phyloP scores from a whole-genome alignment of 2,113 vertebrate species.

The Pithys albifrons region DNA sequence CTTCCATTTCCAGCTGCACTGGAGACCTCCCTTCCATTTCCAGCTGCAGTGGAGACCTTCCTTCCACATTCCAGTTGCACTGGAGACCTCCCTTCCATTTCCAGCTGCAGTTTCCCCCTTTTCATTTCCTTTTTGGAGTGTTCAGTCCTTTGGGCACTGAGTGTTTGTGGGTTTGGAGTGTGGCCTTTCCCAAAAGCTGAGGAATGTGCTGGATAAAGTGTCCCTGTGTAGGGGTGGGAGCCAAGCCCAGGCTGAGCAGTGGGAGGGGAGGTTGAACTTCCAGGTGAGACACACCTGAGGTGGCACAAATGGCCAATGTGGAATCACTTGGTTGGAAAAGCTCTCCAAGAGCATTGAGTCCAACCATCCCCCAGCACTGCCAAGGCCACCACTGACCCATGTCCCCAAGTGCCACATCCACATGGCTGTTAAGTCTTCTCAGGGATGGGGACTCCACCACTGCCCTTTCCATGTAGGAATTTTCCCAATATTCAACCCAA shows the following conservation, averaged over 20 bases:
- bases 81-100: too few relatives aligned
- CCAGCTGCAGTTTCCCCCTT: neutral
- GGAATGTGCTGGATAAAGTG: neutral
- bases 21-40: too few relatives aligned
- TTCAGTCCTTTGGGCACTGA: neutral
- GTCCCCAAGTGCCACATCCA: neutral
- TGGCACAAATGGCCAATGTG: neutral
- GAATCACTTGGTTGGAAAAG: neutral
- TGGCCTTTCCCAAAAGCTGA: neutral
- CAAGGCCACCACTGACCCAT: neutral
- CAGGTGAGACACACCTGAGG: neutral
- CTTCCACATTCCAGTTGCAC: too few relatives aligned
- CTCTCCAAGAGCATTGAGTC: too few relatives aligned
- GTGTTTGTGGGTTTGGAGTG: neutral
- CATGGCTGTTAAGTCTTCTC: neutral
- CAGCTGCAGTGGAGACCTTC: too few relatives aligned
- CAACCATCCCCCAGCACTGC: neutral
- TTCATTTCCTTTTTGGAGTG: neutral
- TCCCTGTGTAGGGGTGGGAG: neutral
- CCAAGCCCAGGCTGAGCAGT: neutral
- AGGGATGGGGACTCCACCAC: neutral
- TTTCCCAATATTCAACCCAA: neutral
- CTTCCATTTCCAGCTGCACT: too few relatives aligned
- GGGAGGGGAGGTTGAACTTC: neutral
- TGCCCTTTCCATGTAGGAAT: neutral